A percentile compares a stretch with the other conserved stretches of the same genome.
These are phyloP conservation scores for Pycnomerus fuliginosus DNA, from an alignment of 2,888 invertebrate genomes.

Conservation along the genomic window DNA sequence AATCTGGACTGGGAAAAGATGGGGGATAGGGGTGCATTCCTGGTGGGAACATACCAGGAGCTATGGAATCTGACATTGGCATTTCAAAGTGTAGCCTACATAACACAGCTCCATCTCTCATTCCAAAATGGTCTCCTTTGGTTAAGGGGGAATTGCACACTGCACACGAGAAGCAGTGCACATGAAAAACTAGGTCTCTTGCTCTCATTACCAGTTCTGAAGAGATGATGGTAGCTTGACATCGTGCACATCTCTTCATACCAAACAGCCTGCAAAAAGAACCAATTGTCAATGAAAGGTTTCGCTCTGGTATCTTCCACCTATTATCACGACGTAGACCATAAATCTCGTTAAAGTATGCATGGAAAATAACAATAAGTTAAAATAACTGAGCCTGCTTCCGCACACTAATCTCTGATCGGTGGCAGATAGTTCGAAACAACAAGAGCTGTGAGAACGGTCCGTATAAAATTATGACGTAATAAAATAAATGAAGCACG, in stretches of 20 bases:
- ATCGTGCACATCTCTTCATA: slow-evolving; percentile 84
- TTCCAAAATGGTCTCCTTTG: slow-evolving; percentile 94
- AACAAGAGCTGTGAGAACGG: slow-evolving; percentile 1
- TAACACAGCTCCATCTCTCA: slow-evolving; percentile 83
- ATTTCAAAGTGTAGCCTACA: slow-evolving; percentile 76
- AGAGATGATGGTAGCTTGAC: slow-evolving; percentile 83
- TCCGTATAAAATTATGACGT: slow-evolving; percentile 13
- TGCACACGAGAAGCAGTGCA: slow-evolving; percentile 91
- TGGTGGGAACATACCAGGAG: slow-evolving; percentile 57
- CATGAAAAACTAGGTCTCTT: slow-evolving; percentile 89
- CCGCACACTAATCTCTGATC: slow-evolving; percentile 6
- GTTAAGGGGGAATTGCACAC: slow-evolving; percentile 83
- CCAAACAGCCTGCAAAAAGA: slow-evolving; percentile 79
- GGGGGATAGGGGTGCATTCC: slow-evolving; percentile 58
- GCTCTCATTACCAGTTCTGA: slow-evolving; percentile 95
- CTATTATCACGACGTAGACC: too few species aligned
- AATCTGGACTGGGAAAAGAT: slow-evolving; percentile 58
- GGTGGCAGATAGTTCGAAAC: slow-evolving; percentile 1
- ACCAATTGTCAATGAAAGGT: too few species aligned
- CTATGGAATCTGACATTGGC: slow-evolving; percentile 45
- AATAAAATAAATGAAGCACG: slow-evolving; percentile 19
- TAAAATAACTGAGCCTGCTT: slow-evolving; percentile 7
- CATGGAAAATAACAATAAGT: slow-evolving; percentile 13
- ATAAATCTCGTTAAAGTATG: too few species aligned
- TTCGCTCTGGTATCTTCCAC: too few species aligned